phyloP scores from a whole-genome alignment of 2,888 invertebrate genomes.

The Drosophila recens region DNA sequence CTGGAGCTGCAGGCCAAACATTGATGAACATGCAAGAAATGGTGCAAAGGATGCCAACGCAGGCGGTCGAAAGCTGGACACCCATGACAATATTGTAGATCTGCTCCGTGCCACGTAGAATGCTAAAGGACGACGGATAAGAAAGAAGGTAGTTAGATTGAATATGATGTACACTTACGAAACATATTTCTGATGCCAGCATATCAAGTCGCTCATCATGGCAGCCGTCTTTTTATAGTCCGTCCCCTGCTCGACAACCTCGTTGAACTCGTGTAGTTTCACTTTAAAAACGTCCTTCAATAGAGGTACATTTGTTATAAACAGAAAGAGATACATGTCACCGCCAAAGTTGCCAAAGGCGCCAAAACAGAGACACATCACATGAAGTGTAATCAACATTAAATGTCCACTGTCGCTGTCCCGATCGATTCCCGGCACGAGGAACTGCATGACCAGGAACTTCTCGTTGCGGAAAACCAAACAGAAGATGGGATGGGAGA shows the following conservation, averaged over 20 bases:
- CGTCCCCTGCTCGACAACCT: slow-evolving; percentile 9
- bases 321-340: slow-evolving; percentile 74
- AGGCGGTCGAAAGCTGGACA: slow-evolving; percentile 57
- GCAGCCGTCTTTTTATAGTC: slow-evolving; percentile 15
- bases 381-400: slow-evolving; percentile 45
- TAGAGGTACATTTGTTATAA: slow-evolving; percentile 65
- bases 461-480: slow-evolving; percentile 43
- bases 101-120: slow-evolving; percentile 47
- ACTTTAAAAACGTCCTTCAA: slow-evolving; percentile 66
- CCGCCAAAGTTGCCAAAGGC: slow-evolving; percentile 72
- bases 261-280: slow-evolving; percentile 66
- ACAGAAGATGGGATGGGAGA: slow-evolving; percentile 49
- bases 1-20: slow-evolving; percentile 70
- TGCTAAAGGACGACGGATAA: slow-evolving; percentile 23
- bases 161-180: slow-evolving; percentile 36
- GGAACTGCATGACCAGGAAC: slow-evolving; percentile 64
- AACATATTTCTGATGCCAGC: slow-evolving; percentile 74
- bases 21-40: slow-evolving; percentile 65
- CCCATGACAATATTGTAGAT: slow-evolving; percentile 61
- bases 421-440: slow-evolving; percentile 64
- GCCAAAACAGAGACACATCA: slow-evolving; percentile 46
- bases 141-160: neutral
- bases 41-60: slow-evolving; percentile 57
- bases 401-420: slow-evolving; percentile 48
- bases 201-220: slow-evolving; percentile 55